These are phyloP conservation scores for Ptychadena robeensis DNA, from an alignment of 2,797 vertebrate species.

Conservation along the genomic window DNA sequence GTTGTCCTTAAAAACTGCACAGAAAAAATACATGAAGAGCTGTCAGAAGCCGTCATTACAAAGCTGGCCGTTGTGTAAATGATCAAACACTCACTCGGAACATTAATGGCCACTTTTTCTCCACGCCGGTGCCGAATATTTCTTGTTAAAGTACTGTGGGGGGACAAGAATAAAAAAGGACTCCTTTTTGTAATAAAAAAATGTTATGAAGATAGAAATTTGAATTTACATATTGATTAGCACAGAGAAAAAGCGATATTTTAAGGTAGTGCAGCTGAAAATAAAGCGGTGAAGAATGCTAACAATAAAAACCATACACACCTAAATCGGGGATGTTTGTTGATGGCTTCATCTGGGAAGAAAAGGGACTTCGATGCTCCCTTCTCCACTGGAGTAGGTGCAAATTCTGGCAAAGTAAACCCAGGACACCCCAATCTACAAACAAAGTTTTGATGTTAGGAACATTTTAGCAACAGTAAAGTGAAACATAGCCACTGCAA, in stretches of 20 bases:
- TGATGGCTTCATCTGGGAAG: constrained; percentile 96
- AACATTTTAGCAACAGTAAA: not conserved
- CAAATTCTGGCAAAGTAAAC: constrained; percentile 87
- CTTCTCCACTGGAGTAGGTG: constrained; percentile 86
- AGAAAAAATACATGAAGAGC: constrained; percentile 1
- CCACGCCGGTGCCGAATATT: constrained; percentile 95
- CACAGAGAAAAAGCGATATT: too few species aligned
- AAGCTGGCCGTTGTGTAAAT: not conserved
- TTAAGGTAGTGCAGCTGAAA: too few species aligned
- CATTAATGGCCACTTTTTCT: constrained; percentile 95
- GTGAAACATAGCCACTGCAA: too few species aligned
- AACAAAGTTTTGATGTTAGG: constrained; percentile 32
- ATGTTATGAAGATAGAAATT: too few species aligned
- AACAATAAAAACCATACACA: constrained; percentile 73
- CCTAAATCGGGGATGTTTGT: constrained; percentile 95
- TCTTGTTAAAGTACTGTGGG: constrained; percentile 88
- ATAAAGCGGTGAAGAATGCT: not conserved
- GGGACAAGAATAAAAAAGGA: constrained; percentile 26
- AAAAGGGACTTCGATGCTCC: constrained; percentile 94
- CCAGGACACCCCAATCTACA: constrained; percentile 91
- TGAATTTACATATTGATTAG: too few species aligned
- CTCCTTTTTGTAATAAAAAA: too few species aligned
- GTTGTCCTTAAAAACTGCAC: constrained; percentile 92
- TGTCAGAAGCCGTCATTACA: not conserved
- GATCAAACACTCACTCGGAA: constrained; percentile 87